These are phyloP conservation scores for Hesperia comma DNA, from an alignment of 2,888 invertebrate species.

Conservation along the genomic window DNA sequence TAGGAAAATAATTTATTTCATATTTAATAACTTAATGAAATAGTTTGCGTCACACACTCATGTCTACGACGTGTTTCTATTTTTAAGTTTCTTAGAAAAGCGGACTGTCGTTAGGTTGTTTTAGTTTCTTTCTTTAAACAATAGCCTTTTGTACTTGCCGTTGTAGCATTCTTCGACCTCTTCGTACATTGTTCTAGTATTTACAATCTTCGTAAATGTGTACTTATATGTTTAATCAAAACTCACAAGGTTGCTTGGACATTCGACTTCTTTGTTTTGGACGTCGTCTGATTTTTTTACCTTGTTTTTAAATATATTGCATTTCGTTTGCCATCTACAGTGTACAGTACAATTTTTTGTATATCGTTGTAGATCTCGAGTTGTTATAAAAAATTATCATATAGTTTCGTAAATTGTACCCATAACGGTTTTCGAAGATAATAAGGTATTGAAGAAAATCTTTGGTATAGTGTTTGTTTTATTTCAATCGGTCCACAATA, in stretches of 20 bases:
- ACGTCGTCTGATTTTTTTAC: too few relatives aligned
- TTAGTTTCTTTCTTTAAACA: constrained; percentile 21
- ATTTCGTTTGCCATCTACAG: too few relatives aligned
- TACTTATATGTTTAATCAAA: not conserved
- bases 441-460: too few relatives aligned
- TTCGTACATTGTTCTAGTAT: not conserved
- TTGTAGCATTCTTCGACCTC: constrained; percentile 9
- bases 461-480: too few relatives aligned
- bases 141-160: constrained; percentile 14
- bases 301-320: too few relatives aligned
- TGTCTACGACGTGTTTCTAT: not conserved
- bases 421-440: too few relatives aligned
- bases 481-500: too few relatives aligned
- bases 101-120: not conserved
- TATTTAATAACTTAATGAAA: not conserved
- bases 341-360: too few relatives aligned
- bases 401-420: too few relatives aligned
- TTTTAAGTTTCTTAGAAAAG: constrained; percentile 7
- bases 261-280: not conserved
- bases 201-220: not conserved
- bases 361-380: too few relatives aligned
- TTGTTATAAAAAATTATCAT: too few relatives aligned
- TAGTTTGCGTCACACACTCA: not conserved
- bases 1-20: too few relatives aligned
- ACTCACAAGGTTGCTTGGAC: not conserved